Conservation (phyloP, 2,797 vertebrate species). For the Menidia menidia region DNA sequence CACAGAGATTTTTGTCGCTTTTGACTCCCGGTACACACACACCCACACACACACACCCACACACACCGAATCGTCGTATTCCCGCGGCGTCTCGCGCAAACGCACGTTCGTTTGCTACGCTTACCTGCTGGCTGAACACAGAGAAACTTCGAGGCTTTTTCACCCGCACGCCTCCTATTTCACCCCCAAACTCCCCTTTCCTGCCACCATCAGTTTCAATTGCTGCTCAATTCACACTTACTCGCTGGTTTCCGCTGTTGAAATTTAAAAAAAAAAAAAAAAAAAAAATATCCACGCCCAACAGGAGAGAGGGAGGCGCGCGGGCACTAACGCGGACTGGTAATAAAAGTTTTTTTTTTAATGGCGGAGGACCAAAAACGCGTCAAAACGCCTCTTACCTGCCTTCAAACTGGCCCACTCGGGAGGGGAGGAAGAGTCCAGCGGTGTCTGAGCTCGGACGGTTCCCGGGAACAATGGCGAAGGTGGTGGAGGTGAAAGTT, state of each 20-base stretch:
- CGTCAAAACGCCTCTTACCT: not conserved
- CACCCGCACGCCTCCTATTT: not conserved
- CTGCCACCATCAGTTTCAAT: not conserved
- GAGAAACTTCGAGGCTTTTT: not conserved
- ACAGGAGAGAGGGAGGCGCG: not conserved
- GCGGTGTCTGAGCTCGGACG: not conserved
- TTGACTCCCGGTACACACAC: no score
- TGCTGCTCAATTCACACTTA: not conserved
- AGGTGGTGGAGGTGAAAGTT: slow-evolving; percentile 13
- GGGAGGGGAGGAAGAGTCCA: not conserved
- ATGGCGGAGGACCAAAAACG: no score
- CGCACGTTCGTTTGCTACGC: not conserved
- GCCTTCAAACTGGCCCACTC: not conserved
- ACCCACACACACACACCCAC: no score
- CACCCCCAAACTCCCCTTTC: not conserved
- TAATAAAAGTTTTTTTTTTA: no score
- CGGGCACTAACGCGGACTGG: not conserved
- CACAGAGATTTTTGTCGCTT: accelerated
- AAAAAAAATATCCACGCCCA: slow-evolving; percentile 60
- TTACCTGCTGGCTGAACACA: slow-evolving; percentile 28
- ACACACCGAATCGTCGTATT: no score
- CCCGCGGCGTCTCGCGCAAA: no score
- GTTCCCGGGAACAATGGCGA: no score
- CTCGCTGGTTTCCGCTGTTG: slow-evolving; percentile 36
- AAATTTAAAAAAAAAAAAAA: not conserved